Conservation (phyloP, 1,140 invertebrate species). For the silkworm (Bombyx mori) region DNA sequence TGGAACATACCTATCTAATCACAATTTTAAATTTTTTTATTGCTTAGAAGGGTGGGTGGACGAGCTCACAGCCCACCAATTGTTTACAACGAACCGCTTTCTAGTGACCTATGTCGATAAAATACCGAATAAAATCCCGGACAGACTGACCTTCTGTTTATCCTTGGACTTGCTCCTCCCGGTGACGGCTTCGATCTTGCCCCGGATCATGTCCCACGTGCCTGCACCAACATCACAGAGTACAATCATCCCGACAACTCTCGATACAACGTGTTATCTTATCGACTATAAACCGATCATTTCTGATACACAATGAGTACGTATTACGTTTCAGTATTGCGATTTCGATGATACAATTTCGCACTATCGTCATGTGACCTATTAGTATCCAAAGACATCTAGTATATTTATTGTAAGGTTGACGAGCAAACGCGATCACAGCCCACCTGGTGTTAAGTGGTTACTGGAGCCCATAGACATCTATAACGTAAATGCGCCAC, state of each 20-base stretch:
- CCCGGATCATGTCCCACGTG: slow-evolving; percentile 69
- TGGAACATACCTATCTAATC: neutral
- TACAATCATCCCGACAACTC: slow-evolving; percentile 1
- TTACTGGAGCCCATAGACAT: too few relatives aligned
- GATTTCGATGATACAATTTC: too few relatives aligned
- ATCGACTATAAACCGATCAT: neutral
- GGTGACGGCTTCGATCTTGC: slow-evolving; percentile 68
- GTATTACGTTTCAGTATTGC: neutral
- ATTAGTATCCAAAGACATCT: too few relatives aligned
- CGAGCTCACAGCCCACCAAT: too few relatives aligned
- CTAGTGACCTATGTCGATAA: neutral
- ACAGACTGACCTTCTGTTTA: slow-evolving; percentile 56
- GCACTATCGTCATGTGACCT: too few relatives aligned
- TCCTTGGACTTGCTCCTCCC: slow-evolving; percentile 66
- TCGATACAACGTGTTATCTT: neutral
- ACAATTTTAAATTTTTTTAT: neutral
- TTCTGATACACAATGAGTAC: slow-evolving; percentile 1
- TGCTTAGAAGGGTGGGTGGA: too few relatives aligned
- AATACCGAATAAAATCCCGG: neutral
- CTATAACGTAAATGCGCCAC: too few relatives aligned
- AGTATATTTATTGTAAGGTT: too few relatives aligned
- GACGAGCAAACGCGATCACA: too few relatives aligned
- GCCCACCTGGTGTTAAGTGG: too few relatives aligned
- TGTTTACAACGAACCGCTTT: too few relatives aligned
- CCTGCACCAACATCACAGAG: slow-evolving; percentile 33